Evolutionary conservation across 2,113 vertebrate species (phyloP), one percentile per base, ranked within the genome.

Genomic region (Melanostigma gelatinosum): DNA sequence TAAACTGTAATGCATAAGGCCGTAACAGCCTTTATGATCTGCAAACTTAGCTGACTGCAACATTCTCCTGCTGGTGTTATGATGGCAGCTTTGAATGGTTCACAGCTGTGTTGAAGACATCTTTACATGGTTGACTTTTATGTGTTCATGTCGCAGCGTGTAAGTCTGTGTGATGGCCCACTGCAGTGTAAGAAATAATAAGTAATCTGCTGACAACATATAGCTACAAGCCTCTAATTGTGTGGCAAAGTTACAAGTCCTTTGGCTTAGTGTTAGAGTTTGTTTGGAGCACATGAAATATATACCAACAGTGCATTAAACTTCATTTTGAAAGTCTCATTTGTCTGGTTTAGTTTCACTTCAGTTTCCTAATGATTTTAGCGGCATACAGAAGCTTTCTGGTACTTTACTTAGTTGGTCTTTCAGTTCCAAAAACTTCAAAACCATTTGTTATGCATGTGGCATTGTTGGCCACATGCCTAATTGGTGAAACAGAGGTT

Each of bases 21-120:
- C 60, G 32, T 66, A 68, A 85, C 79, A 73, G 62, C 46, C 42
- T 44, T 79, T 68, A 77, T 54, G 80, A 79, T 69, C 55, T 66
- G 34, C 65, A 74, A 58, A 70, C 63, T 48, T 42, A 65, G 57
- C 34, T 34, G 50, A 57, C 15, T 63, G 80, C 80, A 32, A 62
- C 54, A 76, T 50, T 55, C 52, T 69, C 63, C 75, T 29, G n/a
- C 61, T 52, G 20, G 10, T 40, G 58, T 66, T 63, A 58, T 65
- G 42, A 62, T 15, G 48, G 38, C 50, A 36, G 69, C 73, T 73
- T 64, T 9, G 50, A 75, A 22, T 70, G 72, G n/a, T 34, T 69
- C 58, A n/a, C 40, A 54, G 61, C 44, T 12, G 68, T 29, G 38
- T 32, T 76, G n/a, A 34, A 82, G 54, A 42, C 40, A 20, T 58